Base-by-base conservation (phyloP, 2,888 invertebrate genomes). In the Rutpela maculata region DNA sequence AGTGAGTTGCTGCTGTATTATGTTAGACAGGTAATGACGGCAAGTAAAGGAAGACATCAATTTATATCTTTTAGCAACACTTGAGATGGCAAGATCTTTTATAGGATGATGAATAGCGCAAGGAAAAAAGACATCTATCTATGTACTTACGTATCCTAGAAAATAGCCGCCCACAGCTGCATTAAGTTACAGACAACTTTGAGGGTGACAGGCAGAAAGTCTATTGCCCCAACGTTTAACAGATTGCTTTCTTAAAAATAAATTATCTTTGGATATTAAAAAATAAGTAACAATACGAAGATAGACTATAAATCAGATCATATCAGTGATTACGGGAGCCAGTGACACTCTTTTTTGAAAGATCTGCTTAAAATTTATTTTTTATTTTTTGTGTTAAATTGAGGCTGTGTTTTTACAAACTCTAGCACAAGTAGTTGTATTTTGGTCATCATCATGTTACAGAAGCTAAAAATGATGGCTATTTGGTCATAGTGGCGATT, bases 1-100 rank as follows among this genome's bases (percentile, higher is more conserved):
- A 26, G 22, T 35, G 6, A 50, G 50, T n/a, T 50, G 50, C n/a
- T 17, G 12, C n/a, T 17, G 50, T 50, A 50, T 7, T 50, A 15
- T 50, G 18, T 35, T 69, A 35, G n/a, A 57, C 6, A 19, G 17
- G 17, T 59, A 35, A 35, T 69, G 6, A 50, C 4, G 50, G n/a
- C n/a, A 38, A 65, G 11, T 18, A 43, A 65, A 43, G 18, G 3
- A 69, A 59, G 59, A 57, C 11, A 10, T n/a, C 35, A 31, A 69
- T 59, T 69, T 69, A 59, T 69, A 22, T 18, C 35, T 11, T 38
- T 59, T 69, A 69, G 57, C 57, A 50, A 69, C 69, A 59, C 59
- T 59, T 11, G 18, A 69, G 15, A 69, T 26, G 69, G 57, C 59
- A 57, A 17, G 35, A 50, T 18, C 59, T 35, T 69, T 59, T 69